Percentiles rank a stretch among this genome's conserved stretches.
Conservation (phyloP, 2,888 invertebrate genomes). For the Amiota communis region DNA sequence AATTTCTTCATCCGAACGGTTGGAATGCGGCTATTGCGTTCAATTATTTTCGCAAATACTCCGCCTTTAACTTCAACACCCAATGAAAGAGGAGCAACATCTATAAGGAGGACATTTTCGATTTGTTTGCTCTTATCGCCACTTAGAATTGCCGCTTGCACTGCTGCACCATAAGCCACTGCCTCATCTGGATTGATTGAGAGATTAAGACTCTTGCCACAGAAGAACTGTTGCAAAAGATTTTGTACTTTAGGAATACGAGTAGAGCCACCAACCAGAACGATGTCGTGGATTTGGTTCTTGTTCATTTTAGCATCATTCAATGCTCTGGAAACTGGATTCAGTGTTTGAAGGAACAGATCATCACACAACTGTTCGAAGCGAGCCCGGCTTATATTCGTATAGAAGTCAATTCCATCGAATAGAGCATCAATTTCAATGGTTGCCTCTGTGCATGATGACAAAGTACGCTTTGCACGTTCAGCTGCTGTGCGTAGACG, state of each 20-base stretch:
- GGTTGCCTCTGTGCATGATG: neutral
- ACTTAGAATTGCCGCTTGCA: conserved; percentile 82
- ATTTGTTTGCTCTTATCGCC: conserved; percentile 76
- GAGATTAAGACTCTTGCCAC: conserved; percentile 81
- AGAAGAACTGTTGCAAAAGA: conserved; percentile 83
- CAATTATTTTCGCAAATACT: conserved; percentile 85
- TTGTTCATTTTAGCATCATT: conserved; percentile 87
- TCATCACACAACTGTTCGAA: conserved; percentile 85
- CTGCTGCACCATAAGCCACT: conserved; percentile 85
- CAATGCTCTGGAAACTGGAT: conserved; percentile 85
- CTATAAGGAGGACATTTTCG: conserved; percentile 74
- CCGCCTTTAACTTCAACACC: conserved; percentile 87
- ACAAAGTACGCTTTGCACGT: conserved; percentile 85
- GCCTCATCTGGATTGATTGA: conserved; percentile 88
- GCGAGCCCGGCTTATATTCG: conserved; percentile 81
- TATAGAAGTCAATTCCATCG: conserved; percentile 83
- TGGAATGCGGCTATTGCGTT: conserved; percentile 82
- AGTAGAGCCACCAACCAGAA: conserved; percentile 87
- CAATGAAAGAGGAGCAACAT: conserved; percentile 80
- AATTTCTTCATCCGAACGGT: conserved; percentile 83
- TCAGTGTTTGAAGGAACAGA: conserved; percentile 81
- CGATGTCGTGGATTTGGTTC: conserved; percentile 82
- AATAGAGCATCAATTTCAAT: conserved; percentile 77
- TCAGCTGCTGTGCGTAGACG: conserved; percentile 82
- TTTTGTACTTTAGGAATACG: conserved; percentile 86